Percentiles rank a stretch among this genome's conserved stretches.
phyloP scores from a whole-genome alignment of 2,888 invertebrate genomes.

The Hydroisotoma schaefferi region DNA sequence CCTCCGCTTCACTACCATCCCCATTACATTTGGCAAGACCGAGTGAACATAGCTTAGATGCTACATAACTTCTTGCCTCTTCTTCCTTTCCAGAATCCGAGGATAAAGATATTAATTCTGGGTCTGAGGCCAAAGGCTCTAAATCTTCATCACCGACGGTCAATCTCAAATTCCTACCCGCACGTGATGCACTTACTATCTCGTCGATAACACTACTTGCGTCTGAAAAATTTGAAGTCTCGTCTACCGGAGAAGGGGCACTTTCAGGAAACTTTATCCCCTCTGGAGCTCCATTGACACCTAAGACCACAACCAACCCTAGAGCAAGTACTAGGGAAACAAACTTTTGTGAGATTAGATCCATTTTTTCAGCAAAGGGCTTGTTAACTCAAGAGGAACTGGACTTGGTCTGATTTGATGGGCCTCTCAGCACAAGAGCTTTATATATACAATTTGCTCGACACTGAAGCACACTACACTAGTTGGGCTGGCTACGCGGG shows the following conservation, averaged over 20 bases:
- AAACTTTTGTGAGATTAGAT: not conserved
- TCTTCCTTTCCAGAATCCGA: slow-evolving; percentile 58
- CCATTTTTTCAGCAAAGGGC: slow-evolving; percentile 7
- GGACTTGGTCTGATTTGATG: not conserved
- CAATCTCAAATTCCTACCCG: slow-evolving; percentile 27
- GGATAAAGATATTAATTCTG: slow-evolving; percentile 72
- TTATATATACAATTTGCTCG: no score
- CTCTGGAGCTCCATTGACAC: not conserved
- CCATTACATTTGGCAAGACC: slow-evolving; percentile 60
- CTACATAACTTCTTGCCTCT: slow-evolving; percentile 76
- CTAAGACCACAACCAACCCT: not conserved
- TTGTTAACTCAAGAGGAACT: slow-evolving; percentile 4
- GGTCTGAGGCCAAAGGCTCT: slow-evolving; percentile 56
- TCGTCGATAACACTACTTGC: slow-evolving; percentile 31
- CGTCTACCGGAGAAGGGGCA: not conserved
- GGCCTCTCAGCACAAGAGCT: not conserved
- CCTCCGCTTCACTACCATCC: no score
- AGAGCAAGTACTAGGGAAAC: not conserved
- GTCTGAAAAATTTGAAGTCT: slow-evolving; percentile 10
- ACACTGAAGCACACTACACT: no score
- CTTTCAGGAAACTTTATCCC: slow-evolving; percentile 37
- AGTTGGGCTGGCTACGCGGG: no score
- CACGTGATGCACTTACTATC: slow-evolving; percentile 30
- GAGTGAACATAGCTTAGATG: slow-evolving; percentile 73
- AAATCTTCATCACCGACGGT: slow-evolving; percentile 26